Conservation (phyloP, 2,113 vertebrate genomes). For the Todiramphus saurophagus region DNA sequence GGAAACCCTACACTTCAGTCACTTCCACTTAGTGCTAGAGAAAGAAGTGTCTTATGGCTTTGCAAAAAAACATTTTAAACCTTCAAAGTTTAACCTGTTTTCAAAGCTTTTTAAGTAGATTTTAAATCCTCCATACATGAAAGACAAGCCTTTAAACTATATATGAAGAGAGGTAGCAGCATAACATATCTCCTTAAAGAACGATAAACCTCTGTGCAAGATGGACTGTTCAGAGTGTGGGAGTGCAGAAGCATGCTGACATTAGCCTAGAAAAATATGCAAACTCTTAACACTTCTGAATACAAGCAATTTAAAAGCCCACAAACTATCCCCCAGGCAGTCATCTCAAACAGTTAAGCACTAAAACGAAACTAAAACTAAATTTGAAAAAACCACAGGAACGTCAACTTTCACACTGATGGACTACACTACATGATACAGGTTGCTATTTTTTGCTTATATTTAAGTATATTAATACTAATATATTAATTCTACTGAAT, state of each 20-base stretch:
- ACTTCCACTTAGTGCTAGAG: background rate
- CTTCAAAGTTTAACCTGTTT: background rate
- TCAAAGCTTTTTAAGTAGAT: background rate
- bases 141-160: background rate
- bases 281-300: conserved; percentile 37
- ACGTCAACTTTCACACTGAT: background rate
- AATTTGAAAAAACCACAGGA: background rate
- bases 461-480: background rate
- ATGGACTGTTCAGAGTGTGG: background rate
- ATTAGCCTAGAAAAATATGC: conserved; percentile 46
- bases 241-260: conserved; percentile 20
- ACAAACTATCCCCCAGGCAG: conserved; percentile 19
- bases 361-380: background rate
- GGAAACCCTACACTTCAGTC: conserved; percentile 23
- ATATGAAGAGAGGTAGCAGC: background rate
- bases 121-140: background rate
- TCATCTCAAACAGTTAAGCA: background rate
- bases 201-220: background rate
- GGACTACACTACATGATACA: background rate
- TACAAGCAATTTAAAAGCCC: conserved; percentile 16
- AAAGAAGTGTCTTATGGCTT: background rate
- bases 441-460: background rate
- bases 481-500: background rate
- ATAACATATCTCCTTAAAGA: background rate
- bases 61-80: background rate